Evolutionary conservation across 2,797 vertebrate species (phyloP).

Genomic region (Scleropages formosus): DNA sequence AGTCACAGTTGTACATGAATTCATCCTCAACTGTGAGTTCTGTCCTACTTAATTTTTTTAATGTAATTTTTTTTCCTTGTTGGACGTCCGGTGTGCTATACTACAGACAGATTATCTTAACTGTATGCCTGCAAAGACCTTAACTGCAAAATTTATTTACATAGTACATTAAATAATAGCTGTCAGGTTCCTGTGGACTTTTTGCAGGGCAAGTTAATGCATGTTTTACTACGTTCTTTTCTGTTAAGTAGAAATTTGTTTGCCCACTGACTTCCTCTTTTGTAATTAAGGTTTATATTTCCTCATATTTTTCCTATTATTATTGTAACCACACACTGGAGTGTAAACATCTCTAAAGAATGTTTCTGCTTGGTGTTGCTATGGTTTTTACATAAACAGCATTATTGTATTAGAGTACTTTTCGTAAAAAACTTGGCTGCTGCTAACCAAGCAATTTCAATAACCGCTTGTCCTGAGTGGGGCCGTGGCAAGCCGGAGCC

Average conservation of each 20-base stretch:
- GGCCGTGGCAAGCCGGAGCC: background rate
- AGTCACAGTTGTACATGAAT: no score
- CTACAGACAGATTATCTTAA: background rate
- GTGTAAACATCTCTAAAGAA: conserved; percentile 14
- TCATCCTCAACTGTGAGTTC: no score
- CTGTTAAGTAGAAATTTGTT: conserved; percentile 10
- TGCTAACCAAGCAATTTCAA: no score
- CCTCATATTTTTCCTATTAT: background rate
- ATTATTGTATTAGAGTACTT: background rate
- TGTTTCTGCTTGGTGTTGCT: background rate
- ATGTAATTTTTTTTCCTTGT: conserved; percentile 8
- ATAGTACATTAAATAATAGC: conserved; percentile 11
- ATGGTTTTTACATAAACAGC: background rate
- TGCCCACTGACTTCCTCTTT: conserved; percentile 13
- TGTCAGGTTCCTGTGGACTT: background rate
- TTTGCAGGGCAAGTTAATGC: background rate
- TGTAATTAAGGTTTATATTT: conserved; percentile 16
- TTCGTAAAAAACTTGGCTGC: no score
- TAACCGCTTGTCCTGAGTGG: no score
- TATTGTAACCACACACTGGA: conserved; percentile 2
- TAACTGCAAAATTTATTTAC: conserved; percentile 28
- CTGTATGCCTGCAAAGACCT: conserved; percentile 17
- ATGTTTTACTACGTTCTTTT: background rate
- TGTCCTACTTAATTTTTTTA: background rate
- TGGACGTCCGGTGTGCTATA: background rate